These are phyloP conservation scores for Drosophila kepulauana DNA, from an alignment of 1,140 invertebrate species.

Conservation along the genomic window DNA sequence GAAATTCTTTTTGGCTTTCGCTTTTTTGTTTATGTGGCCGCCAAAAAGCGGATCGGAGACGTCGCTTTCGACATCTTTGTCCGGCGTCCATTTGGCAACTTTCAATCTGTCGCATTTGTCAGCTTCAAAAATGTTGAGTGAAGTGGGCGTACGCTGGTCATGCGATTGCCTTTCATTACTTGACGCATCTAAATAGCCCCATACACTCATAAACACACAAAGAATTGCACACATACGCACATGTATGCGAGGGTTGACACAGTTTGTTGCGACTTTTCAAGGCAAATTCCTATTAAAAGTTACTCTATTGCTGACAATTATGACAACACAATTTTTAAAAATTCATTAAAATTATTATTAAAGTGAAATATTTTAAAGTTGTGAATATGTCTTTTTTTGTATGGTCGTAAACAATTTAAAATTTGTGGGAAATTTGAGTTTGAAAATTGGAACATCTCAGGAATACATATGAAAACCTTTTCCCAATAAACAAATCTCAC, in stretches of 20 bases:
- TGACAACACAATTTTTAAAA: background rate
- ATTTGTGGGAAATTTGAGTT: too few relatives aligned
- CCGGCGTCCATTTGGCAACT: conserved; percentile 62
- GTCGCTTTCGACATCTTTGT: conserved; percentile 45
- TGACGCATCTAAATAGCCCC: conserved; percentile 41
- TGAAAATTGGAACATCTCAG: too few relatives aligned
- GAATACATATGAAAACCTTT: too few relatives aligned
- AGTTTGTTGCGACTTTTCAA: background rate
- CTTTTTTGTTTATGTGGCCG: conserved; percentile 47
- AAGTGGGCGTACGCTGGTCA: conserved; percentile 61
- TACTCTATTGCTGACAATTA: background rate
- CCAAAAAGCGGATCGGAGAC: conserved; percentile 38
- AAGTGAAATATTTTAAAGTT: too few relatives aligned
- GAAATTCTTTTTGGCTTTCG: conserved; percentile 23
- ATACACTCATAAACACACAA: background rate
- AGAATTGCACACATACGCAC: background rate
- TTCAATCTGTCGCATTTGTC: conserved; percentile 79
- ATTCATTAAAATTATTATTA: too few relatives aligned
- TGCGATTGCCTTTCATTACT: conserved; percentile 50
- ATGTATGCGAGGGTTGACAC: too few relatives aligned
- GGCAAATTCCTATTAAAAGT: too few relatives aligned
- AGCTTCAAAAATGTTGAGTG: conserved; percentile 57
- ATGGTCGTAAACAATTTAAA: too few relatives aligned
- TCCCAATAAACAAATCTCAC: too few relatives aligned
- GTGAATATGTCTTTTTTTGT: too few relatives aligned